Percentiles rank a stretch among this genome's conserved stretches.
These are phyloP conservation scores for Eremobia ochroleuca DNA, from an alignment of 2,888 invertebrate species.

Conservation along the genomic window DNA sequence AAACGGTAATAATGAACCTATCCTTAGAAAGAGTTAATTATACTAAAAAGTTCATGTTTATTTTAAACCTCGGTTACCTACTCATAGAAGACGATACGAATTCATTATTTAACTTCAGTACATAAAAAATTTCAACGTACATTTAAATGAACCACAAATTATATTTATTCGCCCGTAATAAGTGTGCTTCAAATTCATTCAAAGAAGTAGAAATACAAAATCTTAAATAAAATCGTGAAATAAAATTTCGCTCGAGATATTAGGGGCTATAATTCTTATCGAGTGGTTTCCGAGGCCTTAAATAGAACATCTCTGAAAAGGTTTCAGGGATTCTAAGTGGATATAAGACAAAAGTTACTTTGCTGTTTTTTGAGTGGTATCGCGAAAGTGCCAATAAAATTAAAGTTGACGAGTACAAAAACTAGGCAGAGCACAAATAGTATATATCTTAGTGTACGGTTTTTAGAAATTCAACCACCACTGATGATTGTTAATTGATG, in stretches of 20 bases:
- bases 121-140: not conserved
- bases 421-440: not conserved
- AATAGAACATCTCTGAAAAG: slow-evolving; percentile 15
- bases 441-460: too few relatives aligned
- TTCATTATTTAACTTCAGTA: not conserved
- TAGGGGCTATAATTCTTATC: slow-evolving; percentile 19
- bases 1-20: too few relatives aligned
- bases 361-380: not conserved
- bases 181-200: slow-evolving; percentile 3
- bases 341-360: slow-evolving; percentile 20
- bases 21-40: not conserved
- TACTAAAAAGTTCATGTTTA: not conserved
- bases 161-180: not conserved
- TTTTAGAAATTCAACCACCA: not conserved
- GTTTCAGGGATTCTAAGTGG: slow-evolving; percentile 11
- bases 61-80: not conserved
- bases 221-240: slow-evolving; percentile 3
- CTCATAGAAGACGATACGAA: not conserved
- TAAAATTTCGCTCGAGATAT: slow-evolving; percentile 10
- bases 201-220: slow-evolving; percentile 9
- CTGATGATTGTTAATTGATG: not conserved
- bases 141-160: not conserved
- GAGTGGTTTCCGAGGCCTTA: slow-evolving; percentile 2
- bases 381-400: not conserved
- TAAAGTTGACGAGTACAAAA: not conserved